Evolutionary conservation across 1,140 invertebrate genomes (phyloP), one percentile per base, ranked within the genome.

Genomic region (Calliphora vicina): DNA sequence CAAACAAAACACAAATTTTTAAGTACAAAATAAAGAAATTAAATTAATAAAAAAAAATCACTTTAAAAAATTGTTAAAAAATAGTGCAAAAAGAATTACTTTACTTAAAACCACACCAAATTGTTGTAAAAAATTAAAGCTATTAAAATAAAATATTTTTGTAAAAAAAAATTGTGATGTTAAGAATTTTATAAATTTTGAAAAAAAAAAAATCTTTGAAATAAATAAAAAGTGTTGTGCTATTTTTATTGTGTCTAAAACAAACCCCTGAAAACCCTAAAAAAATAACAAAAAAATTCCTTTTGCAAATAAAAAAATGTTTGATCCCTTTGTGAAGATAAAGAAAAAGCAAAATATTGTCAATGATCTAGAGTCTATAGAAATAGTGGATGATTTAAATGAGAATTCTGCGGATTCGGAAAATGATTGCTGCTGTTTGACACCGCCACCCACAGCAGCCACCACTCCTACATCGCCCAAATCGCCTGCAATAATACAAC

Each of bases 241-340:
- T 20, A 78, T 23, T 76, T 13, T 76, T n/a, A n/a, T n/a, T n/a
- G n/a, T n/a, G 1, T 45, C 23, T 25, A 43, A 76, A 76, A 29
- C 12, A 25, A 78, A 45, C n/a, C n/a, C n/a, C n/a, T n/a, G n/a
- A 78, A 78, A 78, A 43, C 1, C 35, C 9, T 17, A 25, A 76
- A 76, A 76, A 76, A 76, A 43, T 17, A 25, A 43, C 23, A 78
- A 3, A 17, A 25, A 78, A 78, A 45, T 78, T 78, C 10, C 27
- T 74, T 15, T 45, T 25, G 42, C 9, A 43, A 23, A 78, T 43
- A 2, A 43, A 83, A 89, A 89, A 89, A 89, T 89, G 88, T 89
- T 89, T 86, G 88, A 89, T 88, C 88, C 88, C 72, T 89, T 88
- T 89, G 88, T 89, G 86, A 89, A 89, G 89, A 89, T 88, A 13